These are phyloP conservation scores for Liolophura sinensis DNA, from an alignment of 1,140 invertebrate species.

Conservation along the genomic window DNA sequence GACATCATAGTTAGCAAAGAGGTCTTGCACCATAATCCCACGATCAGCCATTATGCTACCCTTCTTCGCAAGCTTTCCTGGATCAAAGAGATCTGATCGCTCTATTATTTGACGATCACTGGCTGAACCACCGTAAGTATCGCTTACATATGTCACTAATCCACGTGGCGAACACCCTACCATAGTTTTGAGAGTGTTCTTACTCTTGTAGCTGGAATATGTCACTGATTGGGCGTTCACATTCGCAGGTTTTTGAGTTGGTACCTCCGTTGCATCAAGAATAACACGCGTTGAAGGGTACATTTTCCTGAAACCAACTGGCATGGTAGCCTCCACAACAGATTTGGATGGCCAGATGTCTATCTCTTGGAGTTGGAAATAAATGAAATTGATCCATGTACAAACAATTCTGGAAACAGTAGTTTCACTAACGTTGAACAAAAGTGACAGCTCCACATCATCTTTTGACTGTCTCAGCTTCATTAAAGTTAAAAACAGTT, in stretches of 20 bases:
- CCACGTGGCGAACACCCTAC: slow-evolving; percentile 24
- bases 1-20: slow-evolving; percentile 24
- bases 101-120: slow-evolving; percentile 28
- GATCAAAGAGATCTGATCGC: slow-evolving; percentile 8
- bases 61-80: slow-evolving; percentile 11
- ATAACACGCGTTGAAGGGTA: slow-evolving; percentile 28
- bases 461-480: slow-evolving; percentile 15
- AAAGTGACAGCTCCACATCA: slow-evolving; percentile 10
- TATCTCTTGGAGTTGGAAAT: slow-evolving; percentile 23
- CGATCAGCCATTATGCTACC: slow-evolving; percentile 31
- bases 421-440: slow-evolving; percentile 14
- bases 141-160: slow-evolving; percentile 14
- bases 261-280: slow-evolving; percentile 28
- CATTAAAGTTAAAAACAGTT: slow-evolving; percentile 22
- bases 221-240: slow-evolving; percentile 14
- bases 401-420: slow-evolving; percentile 18
- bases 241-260: slow-evolving; percentile 25
- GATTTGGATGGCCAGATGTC: slow-evolving; percentile 21
- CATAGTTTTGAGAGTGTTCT: slow-evolving; percentile 26
- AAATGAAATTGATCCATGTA: slow-evolving; percentile 29
- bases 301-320: slow-evolving; percentile 22
- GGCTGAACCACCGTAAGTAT: slow-evolving; percentile 21
- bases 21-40: slow-evolving; percentile 27
- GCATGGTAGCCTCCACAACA: slow-evolving; percentile 18
- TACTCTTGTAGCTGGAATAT: slow-evolving; percentile 23